A percentile compares a stretch with the other conserved stretches of the same genome.
These are phyloP conservation scores for Lepidocyrtoides sp. DNA, from an alignment of 2,888 invertebrate genomes.

Conservation along the genomic window DNA sequence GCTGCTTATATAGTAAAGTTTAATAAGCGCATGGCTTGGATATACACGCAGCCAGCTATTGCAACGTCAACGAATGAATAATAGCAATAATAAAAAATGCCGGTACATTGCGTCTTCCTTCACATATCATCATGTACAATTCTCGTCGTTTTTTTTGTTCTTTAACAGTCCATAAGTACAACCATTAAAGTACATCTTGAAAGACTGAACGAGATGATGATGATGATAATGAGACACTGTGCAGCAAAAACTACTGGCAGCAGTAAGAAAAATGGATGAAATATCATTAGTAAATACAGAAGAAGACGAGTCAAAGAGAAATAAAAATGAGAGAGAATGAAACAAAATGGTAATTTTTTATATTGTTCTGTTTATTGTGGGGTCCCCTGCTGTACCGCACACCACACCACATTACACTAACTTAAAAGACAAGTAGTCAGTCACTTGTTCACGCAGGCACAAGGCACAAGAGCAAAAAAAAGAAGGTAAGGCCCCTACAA, in stretches of 20 bases:
- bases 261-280: too few species aligned
- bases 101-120: neutral
- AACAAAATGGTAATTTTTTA: conserved; percentile 57
- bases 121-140: neutral
- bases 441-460: conserved; percentile 18
- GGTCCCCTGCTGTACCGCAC: conserved; percentile 55
- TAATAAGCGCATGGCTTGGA: neutral
- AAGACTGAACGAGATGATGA: conserved; percentile 18
- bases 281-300: conserved; percentile 10
- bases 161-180: neutral
- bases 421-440: conserved; percentile 61
- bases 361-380: conserved; percentile 50
- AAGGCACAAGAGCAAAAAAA: neutral
- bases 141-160: neutral
- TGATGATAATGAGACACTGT: conserved; percentile 7
- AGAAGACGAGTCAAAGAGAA: conserved; percentile 18
- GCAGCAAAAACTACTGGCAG: conserved; percentile 36
- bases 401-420: conserved; percentile 4
- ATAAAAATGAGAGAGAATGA: conserved; percentile 11
- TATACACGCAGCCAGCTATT: neutral
- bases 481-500: neutral
- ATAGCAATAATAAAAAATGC: conserved; percentile 27
- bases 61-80: conserved; percentile 32
- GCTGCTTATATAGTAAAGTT: neutral
- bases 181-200: neutral